A percentile compares a stretch with the other conserved stretches of the same genome.
Conservation (phyloP, 2,797 vertebrate genomes). For the Sibirionetta formosa region DNA sequence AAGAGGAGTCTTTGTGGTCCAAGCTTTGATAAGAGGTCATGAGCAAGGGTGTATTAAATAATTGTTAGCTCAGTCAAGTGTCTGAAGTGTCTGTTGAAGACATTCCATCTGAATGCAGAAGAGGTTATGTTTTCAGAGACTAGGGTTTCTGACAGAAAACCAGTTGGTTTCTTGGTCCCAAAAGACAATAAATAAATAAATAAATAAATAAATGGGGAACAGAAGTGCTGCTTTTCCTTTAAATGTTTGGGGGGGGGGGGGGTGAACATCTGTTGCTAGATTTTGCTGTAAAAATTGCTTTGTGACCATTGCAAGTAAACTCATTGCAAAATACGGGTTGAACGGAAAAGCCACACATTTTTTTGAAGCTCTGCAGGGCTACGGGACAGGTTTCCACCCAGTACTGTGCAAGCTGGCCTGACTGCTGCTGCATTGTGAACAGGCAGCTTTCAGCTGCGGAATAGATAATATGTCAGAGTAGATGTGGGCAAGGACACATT, state of each 20-base stretch:
- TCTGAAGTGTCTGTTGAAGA: neutral
- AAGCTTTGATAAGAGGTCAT: neutral
- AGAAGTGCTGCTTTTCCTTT: slow-evolving; percentile 9
- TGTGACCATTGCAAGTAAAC: neutral
- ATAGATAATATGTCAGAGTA: neutral
- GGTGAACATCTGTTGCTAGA: neutral
- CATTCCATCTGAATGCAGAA: neutral
- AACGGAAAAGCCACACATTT: neutral
- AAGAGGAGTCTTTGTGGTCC: neutral
- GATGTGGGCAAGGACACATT: slow-evolving; percentile 13
- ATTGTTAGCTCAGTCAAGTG: neutral
- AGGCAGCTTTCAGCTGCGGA: neutral
- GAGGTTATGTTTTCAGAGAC: neutral
- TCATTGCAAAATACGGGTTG: rapidly evolving
- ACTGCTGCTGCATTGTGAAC: neutral
- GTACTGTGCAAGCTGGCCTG: neutral
- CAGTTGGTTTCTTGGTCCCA: neutral
- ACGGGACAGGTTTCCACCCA: neutral
- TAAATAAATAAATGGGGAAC: neutral
- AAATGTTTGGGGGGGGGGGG: neutral
- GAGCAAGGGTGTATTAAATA: neutral
- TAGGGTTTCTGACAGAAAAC: neutral
- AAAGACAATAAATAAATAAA: neutral
- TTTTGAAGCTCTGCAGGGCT: neutral
- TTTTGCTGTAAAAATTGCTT: slow-evolving; percentile 2